Evolutionary conservation across 2,888 invertebrate genomes (phyloP), one percentile per base, ranked within the genome.

Genomic region (Zygothrica quintamaculata): DNA sequence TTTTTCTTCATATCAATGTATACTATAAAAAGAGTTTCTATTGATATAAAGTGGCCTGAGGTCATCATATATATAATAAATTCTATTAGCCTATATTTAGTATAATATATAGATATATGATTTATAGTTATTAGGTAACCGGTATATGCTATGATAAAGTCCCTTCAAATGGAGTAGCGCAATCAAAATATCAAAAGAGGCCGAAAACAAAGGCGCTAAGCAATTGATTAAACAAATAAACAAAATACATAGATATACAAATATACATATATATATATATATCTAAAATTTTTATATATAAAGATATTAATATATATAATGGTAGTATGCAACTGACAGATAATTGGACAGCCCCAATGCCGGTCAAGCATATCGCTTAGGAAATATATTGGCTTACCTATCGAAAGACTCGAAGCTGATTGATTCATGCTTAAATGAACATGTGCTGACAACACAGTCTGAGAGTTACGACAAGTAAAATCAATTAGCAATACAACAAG

Each of bases 391-490:
- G 18, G 18, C 18, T 22, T 22, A 22, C 18, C 18, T 22, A 2
- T 22, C 18, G 2, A n/a, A n/a, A n/a, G n/a, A 22, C 18, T 5
- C 18, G 5, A 22, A 22, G 18, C 18, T 36, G 50, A 57, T 43
- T 55, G 73, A 62, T 57, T 62, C 67, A 67, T 51, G 58, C 52
- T 42, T 9, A 65, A 65, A 50, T 50, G 52, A 61, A 51, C 66
- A 71, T 71, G 57, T 72, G 67, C 67, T 43, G 43, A 62, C 44
- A 66, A 50, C 46, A 48, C 52, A 53, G 46, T 57, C 53, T 50
- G n/a, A 36, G 48, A 48, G 26, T 44, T 33, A 9, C 31, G 31
- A 46, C 46, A 56, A 42, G 36, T 33, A 51, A 58, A 47, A 53
- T 22, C 33, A 64, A 48, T 18, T 64, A 31, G 8, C 15, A 22